Evolutionary conservation across 2,888 invertebrate genomes (phyloP), one percentile per base, ranked within the genome.

Genomic region (Oligia strigilis): DNA sequence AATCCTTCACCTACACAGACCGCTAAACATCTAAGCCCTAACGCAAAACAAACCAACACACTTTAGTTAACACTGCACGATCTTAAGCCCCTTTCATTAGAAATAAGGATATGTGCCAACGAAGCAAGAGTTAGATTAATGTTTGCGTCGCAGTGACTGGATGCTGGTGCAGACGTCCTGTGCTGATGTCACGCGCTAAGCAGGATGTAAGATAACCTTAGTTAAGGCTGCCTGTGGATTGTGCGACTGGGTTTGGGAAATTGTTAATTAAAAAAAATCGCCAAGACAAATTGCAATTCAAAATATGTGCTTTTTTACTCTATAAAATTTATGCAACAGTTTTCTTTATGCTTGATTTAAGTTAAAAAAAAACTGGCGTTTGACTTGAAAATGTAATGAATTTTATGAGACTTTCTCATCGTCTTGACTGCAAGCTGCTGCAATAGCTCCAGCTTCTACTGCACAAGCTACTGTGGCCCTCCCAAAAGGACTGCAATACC

Each of bases 51-150:
- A 19, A 62, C 19, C 11, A 52, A 73, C 55, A 73, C 36, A 52
- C 43, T 55, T 70, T 64, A 73, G 72, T 81, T 77, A 80, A 76
- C 74, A 69, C 66, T 67, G 43, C 71, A 23, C 58, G 19, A 62
- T 78, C 65, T 67, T 52, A 65, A 79, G 73, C 79, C 62, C 73
- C 73, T 79, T 82, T 88, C 80, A 86, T 84, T 86, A 79, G 80
- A 75, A 82, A 76, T 87, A 81, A 86, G 83, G 82, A 86, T 76
- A 86, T 80, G 77, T 86, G 81, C 85, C 67, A 80, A 84, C 80
- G 81, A 88, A 80, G 81, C 81, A 79, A 55, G 90, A 92, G 89
- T 93, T 93, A 93, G 92, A 94, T 94, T 93, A 94, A 93, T 94
- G 94, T 94, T 94, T 93, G 92, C 90, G 77, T 84, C 90, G 85